Percentiles rank a stretch among this genome's conserved stretches.
These are phyloP conservation scores for Zosterops lateralis DNA, from an alignment of 2,113 vertebrate species.

Conservation along the genomic window DNA sequence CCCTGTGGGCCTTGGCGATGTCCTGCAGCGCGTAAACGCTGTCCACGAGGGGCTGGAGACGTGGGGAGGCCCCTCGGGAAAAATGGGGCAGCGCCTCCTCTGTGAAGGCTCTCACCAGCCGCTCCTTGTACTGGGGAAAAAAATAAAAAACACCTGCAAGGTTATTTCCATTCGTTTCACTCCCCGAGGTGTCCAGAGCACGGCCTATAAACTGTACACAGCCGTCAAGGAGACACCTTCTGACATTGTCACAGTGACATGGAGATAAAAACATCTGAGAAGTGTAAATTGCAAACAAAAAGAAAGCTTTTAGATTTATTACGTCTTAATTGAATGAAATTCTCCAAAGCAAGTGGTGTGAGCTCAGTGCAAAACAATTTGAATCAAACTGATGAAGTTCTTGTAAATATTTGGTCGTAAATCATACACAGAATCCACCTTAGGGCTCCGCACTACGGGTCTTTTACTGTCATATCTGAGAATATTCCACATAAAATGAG, in stretches of 20 bases:
- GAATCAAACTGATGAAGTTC: background rate
- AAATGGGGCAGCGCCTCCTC: conserved; percentile 74
- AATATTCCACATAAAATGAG: background rate
- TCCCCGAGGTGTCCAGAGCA: background rate
- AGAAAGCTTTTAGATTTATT: background rate
- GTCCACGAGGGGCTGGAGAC: conserved; percentile 75
- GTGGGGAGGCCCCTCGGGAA: conserved; percentile 9
- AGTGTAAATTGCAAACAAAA: background rate
- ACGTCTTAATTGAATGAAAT: background rate
- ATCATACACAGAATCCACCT: background rate
- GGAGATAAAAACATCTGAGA: background rate
- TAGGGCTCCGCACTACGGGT: background rate
- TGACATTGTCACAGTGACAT: background rate
- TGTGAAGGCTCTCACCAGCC: conserved; percentile 77
- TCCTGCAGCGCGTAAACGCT: conserved; percentile 70
- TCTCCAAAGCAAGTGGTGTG: background rate
- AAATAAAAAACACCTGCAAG: background rate
- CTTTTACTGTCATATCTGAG: background rate
- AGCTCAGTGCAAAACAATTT: background rate
- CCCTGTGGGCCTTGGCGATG: conserved; percentile 75
- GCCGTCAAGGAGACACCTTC: background rate
- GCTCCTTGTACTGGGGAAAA: conserved; percentile 78
- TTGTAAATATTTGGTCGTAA: background rate
- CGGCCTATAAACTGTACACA: fast-evolving
- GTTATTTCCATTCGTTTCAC: background rate